Base-by-base conservation (phyloP, 2,113 vertebrate genomes). In the Naja naja region DNA sequence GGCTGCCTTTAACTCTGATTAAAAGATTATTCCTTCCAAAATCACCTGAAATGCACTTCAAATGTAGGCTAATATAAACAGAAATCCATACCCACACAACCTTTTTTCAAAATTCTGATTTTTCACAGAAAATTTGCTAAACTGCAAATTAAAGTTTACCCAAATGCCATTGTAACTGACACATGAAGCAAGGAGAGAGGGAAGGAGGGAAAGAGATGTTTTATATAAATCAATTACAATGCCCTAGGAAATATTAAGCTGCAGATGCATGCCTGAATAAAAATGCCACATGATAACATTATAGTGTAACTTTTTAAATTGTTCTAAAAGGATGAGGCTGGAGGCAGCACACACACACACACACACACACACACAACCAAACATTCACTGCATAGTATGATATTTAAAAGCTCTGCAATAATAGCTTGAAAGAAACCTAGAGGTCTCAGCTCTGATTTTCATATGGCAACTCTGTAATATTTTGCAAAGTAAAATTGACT, bases 401-500 rank as follows among this genome's bases (percentile, higher is more conserved):
- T 53, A 88, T 92, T 9, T 1, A 16, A 56, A 92, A 94, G 91
- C 87, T 95, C 95, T 93, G 92, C 60, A 89, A 93, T 93, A 96
- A 94, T 95, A 94, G 95, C 91, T 96, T 93, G 89, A 95, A 93
- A 96, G 85, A 95, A 97, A 95, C 94, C 93, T 94, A 96, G 92
- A 95, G 93, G 96, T 89, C 95, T 89, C 96, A 94, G 96, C 96
- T 96, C 95, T 95, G 95, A 96, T 96, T 96, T 96, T 97, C 97
- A 96, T 93, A 95, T 91, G 94, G 96, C 52, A 92, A 94, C 97
- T 95, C 95, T 96, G 94, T 95, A 97, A 97, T 97, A 98, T 97
- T 98, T 96, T 98, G 97, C 97, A 96, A 97, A 98, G 97, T 95
- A 98, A 98, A 98, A 98, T 95, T 98, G 98, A 98, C 98, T 96